Percentiles rank a stretch among this genome's conserved stretches.
Conservation (phyloP, 2,113 vertebrate genomes). For the Rhizomys pruinosus region DNA sequence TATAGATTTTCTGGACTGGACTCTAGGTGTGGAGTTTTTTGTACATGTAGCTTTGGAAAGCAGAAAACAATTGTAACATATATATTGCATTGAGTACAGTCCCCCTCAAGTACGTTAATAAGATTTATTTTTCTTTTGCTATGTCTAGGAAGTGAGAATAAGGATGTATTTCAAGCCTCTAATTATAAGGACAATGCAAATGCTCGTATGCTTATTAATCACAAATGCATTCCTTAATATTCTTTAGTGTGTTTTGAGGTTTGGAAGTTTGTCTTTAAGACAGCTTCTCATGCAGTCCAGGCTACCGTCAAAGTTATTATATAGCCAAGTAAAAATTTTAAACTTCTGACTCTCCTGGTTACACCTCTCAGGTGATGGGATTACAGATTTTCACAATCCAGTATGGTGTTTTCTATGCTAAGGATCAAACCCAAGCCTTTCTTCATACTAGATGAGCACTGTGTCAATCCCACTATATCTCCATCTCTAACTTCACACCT, state of each 20-base stretch:
- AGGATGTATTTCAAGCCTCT: neutral
- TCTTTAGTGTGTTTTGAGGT: neutral
- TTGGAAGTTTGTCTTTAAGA: neutral
- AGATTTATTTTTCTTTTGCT: neutral
- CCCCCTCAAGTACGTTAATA: neutral
- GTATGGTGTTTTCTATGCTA: accelerated
- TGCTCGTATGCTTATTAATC: neutral
- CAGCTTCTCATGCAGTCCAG: neutral
- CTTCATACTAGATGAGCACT: neutral
- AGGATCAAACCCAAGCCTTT: no score
- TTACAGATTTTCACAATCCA: no score
- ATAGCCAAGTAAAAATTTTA: neutral
- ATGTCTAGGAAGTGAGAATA: neutral
- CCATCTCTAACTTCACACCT: neutral
- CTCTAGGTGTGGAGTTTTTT: neutral
- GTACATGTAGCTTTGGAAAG: neutral
- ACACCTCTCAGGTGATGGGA: neutral
- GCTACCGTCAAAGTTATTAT: neutral
- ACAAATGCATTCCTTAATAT: neutral
- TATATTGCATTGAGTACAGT: neutral
- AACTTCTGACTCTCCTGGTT: neutral
- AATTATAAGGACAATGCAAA: neutral
- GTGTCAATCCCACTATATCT: no score
- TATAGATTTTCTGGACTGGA: neutral
- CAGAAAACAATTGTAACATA: neutral